phyloP scores from a whole-genome alignment of 53 echinoderm and acorn worm genomes.

The Actinopyga echinites region DNA sequence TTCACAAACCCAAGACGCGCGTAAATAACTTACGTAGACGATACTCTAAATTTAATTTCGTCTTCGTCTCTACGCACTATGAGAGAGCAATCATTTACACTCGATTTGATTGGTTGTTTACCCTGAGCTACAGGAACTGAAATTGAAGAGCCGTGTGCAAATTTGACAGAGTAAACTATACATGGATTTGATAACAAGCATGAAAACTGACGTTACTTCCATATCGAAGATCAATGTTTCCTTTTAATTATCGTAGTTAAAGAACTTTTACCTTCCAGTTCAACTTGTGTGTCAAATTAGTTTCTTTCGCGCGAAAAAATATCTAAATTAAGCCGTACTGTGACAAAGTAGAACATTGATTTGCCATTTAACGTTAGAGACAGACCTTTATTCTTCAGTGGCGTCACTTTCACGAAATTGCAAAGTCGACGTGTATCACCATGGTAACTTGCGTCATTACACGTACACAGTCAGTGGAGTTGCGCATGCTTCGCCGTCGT shows the following conservation, averaged over 20 bases:
- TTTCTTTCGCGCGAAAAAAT: no score
- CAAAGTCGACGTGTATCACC: neutral
- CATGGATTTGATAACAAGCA: no score
- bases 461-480: constrained; percentile 2
- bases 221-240: no score
- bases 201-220: no score
- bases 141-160: constrained; percentile 9
- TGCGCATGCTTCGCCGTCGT: neutral
- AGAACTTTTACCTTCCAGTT: no score
- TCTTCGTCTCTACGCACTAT: constrained; percentile 24
- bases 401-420: constrained; percentile 18
- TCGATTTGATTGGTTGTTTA: neutral
- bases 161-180: neutral
- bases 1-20: constrained; percentile 28
- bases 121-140: constrained; percentile 3
- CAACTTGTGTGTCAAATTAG: no score
- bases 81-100: neutral
- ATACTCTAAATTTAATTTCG: constrained; percentile 37
- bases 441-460: constrained; percentile 17
- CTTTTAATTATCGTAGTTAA: no score
- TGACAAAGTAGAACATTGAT: no score
- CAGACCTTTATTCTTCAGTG: neutral
- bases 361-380: no score
- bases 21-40: constrained; percentile 19
- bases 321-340: no score